These are phyloP conservation scores for Calameuta idolon DNA, from an alignment of 2,888 invertebrate species.

Conservation along the genomic window DNA sequence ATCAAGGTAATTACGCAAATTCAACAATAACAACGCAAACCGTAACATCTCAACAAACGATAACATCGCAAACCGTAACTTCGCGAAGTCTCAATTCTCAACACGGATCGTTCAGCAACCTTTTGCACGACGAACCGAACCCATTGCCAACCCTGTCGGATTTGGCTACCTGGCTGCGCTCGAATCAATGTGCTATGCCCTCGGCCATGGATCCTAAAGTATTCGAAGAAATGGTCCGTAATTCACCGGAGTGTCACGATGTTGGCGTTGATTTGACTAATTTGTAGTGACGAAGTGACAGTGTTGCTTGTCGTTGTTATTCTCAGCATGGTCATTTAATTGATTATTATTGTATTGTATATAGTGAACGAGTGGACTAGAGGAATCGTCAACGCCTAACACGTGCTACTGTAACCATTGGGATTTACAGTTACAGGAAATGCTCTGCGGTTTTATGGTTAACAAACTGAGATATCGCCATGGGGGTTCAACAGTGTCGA, in stretches of 20 bases:
- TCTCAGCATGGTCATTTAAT: not conserved
- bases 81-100: not conserved
- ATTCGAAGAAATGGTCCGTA: constrained; percentile 11
- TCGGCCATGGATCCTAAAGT: constrained; percentile 8
- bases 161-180: constrained; percentile 26
- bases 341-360: not conserved
- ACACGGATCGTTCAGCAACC: not conserved
- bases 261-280: constrained; percentile 23
- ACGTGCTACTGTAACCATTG: not conserved
- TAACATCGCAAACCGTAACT: not conserved
- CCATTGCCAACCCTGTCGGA: constrained; percentile 23
- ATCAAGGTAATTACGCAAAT: constrained; percentile 1
- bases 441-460: not conserved
- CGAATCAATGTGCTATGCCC: constrained; percentile 12
- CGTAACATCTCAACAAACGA: not conserved
- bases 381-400: not conserved
- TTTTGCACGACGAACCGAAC: not conserved
- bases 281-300: constrained; percentile 14
- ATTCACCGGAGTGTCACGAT: constrained; percentile 17
- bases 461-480: not conserved
- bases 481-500: not conserved
- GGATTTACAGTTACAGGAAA: not conserved
- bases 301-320: not conserved
- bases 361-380: not conserved
- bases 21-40: not conserved